Evolutionary conservation across 1,140 invertebrate species (phyloP), one percentile per base, ranked within the genome.

Genomic region (Drosophila burlai): DNA sequence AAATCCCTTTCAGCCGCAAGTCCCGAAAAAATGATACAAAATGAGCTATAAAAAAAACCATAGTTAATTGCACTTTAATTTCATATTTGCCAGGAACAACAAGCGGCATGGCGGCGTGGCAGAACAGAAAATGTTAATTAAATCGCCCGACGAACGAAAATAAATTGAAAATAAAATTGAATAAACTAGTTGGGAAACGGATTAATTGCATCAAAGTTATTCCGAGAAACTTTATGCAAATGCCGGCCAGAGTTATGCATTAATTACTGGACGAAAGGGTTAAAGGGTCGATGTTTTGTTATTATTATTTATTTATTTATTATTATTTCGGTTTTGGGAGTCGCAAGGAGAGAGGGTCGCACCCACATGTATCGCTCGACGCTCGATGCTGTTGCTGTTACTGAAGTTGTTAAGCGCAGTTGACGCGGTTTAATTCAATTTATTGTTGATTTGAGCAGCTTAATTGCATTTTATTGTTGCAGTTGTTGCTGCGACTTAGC

Each of bases 361-460:
- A 59, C 58, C 74, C 64, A 61, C 72, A 77, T 77, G 67, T 67
- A 50, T 47, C 26, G 38, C 34, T 57, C 31, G 4, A 21, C 47
- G 34, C 52, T 24, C n/a, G 52, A 26, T 54, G 54, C 38, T 62
- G 57, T 21, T 21, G 21, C 24, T 24, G 24, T 24, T 24, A 4
- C 26, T 5, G 26, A 31, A 63, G 57, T 36, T 45, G 76, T 29
- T 69, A 55, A 69, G 47, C 69, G 59, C 54, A 65, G 66, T 76
- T 80, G 60, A 68, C 80, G 83, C 85, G 78, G 61, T 89, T 87
- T 87, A 89, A 87, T 89, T 87, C 81, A 87, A 87, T 87, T 87
- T 84, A 79, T 83, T 62, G 68, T 82, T 87, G 84, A 81, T 83
- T 84, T 67, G 78, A 67, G 84, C 68, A 66, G 81, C 77, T 74